Evolutionary conservation across 1,140 invertebrate genomes (phyloP).

Genomic region (Geopemphigus sp.): DNA sequence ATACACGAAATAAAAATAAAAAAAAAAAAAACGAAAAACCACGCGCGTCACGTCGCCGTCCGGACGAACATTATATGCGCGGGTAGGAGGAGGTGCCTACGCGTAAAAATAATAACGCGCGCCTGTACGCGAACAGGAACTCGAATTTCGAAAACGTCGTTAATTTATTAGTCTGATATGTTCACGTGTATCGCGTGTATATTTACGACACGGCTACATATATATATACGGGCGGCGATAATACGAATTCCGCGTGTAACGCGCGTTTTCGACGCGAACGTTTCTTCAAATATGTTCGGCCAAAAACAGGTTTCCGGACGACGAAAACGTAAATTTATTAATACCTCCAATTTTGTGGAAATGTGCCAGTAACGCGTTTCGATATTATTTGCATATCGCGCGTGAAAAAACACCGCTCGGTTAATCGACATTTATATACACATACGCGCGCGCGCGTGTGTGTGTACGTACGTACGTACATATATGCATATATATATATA

Average conservation of each 20-base stretch:
- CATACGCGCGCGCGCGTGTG: too few relatives aligned
- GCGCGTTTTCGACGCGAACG: background rate
- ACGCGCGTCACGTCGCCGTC: too few relatives aligned
- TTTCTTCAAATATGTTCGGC: background rate
- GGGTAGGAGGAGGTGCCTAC: too few relatives aligned
- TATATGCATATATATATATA: too few relatives aligned
- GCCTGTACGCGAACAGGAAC: background rate
- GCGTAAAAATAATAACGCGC: background rate
- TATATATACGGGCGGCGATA: background rate
- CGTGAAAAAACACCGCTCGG: background rate
- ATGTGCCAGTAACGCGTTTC: conserved; percentile 17
- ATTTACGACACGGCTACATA: conserved; percentile 17
- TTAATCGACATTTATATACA: too few relatives aligned
- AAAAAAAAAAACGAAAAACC: too few relatives aligned
- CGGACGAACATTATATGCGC: background rate
- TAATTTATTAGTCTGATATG: conserved; percentile 34
- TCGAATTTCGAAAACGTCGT: background rate
- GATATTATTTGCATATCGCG: background rate
- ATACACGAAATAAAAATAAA: too few relatives aligned
- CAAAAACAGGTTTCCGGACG: conserved; percentile 30
- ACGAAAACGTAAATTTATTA: conserved; percentile 16
- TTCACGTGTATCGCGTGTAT: too few relatives aligned
- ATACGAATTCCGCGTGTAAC: background rate
- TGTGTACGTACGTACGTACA: too few relatives aligned
- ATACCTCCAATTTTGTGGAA: conserved; percentile 17